Base-by-base conservation (phyloP, 2,113 vertebrate genomes). In the Paramisgurnus dabryanus region DNA sequence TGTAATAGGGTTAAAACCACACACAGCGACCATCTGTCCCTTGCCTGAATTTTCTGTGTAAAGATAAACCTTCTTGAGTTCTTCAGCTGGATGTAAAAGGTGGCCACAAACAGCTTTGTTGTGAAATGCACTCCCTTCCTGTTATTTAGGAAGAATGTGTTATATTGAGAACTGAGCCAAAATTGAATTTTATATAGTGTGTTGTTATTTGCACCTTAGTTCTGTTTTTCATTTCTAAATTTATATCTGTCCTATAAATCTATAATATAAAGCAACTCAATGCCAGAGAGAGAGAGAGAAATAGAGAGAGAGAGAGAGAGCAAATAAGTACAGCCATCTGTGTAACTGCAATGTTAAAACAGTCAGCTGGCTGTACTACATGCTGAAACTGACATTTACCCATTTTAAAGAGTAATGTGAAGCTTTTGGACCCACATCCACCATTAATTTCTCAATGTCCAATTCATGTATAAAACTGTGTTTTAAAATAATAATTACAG, bases 71-170 rank as follows among this genome's bases (percentile, higher is more conserved):
- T 74, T 66, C 80, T 65, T 71, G n/a, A 84, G 78, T 80, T 80
- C 88, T 86, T 85, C 79, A 85, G 88, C 85, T 45, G 78, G 83
- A 81, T 85, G 86, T 83, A 77, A 88, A 88, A 82, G 73, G 66
- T 86, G 55, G 83, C 88, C 90, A 87, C 92, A 90, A 90, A 87
- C 90, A 87, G 80, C 86, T 89, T 87, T 89, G 88, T 90, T 92
- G 90, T 89, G 67, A 83, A 88, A 88, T 83, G 84, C 82, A 89
- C 89, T 90, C 91, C 89, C 90, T 93, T 92, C 90, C 91, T 92
- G 90, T 91, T 91, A 86, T 91, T 88, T 87, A 80, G 87, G 84
- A 81, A 82, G 81, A 85, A 91, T 90, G 90, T 89, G 90, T 90
- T 84, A 90, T 90, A 84, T 82, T 66, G 86, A 80, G 80, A 84